Conservation (phyloP, 2,888 invertebrate genomes). For the Agonum fuliginosum region DNA sequence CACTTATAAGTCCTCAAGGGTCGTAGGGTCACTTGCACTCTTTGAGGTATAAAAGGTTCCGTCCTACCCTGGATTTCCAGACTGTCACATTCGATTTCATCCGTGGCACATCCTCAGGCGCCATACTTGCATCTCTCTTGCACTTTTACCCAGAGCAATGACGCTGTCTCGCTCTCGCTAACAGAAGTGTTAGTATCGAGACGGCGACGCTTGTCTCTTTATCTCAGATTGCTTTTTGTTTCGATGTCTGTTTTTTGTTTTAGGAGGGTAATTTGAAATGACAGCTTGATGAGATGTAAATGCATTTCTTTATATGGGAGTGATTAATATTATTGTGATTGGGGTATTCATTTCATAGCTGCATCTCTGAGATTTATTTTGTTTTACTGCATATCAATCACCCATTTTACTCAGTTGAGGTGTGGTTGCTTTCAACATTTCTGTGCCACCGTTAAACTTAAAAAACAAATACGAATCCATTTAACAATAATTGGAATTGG, state of each 20-base stretch:
- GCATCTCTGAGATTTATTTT: no score
- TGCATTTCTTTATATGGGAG: background rate
- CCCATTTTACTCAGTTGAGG: no score
- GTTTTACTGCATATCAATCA: no score
- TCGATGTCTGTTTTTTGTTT: slow-evolving; percentile 22
- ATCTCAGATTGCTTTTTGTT: slow-evolving; percentile 29
- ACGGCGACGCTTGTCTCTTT: background rate
- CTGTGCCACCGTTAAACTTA: no score
- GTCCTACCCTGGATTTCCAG: slow-evolving; percentile 25
- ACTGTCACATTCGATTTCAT: slow-evolving; percentile 55
- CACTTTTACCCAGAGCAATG: background rate
- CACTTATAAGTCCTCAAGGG: slow-evolving; percentile 20
- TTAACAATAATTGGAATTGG: no score
- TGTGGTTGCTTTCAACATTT: no score
- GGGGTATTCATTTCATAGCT: no score
- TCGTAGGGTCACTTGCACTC: slow-evolving; percentile 30
- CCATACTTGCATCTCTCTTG: slow-evolving; percentile 40
- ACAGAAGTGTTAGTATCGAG: background rate
- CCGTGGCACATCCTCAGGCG: slow-evolving; percentile 30
- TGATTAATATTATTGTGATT: no score
- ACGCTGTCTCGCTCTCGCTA: background rate
- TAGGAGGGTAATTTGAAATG: background rate
- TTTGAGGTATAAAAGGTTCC: slow-evolving; percentile 50
- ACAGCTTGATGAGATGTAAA: background rate
- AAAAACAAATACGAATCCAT: no score